Evolutionary conservation across 2,888 invertebrate genomes (phyloP), one percentile per base, ranked within the genome.

Genomic region (Trilocha varians): DNA sequence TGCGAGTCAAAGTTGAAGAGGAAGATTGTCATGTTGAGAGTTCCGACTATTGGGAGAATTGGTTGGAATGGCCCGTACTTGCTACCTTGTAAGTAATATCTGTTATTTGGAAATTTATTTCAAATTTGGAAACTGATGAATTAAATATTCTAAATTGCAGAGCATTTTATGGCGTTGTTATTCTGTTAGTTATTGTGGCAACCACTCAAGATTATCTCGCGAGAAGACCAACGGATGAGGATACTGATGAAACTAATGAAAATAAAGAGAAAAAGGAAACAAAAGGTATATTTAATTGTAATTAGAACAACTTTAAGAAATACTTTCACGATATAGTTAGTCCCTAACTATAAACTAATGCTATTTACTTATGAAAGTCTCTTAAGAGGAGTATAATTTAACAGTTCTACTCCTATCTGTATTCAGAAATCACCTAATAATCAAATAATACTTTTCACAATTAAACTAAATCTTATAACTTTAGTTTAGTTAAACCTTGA

Each of bases 1-100:
- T 91, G 42, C 82, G 82, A 55, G 88, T 91, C 55, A 89, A 91
- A 55, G 87, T 91, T 13, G 87, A 89, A 47, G 88, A 89, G 6
- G 73, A 84, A 9, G 90, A 91, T 71, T 92, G 91, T 52, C 87
- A 88, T 49, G 78, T 86, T 1, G 83, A 84, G 34, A 78, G 79
- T 3, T 49, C 47, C 1, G 65, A 65, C 9, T 78, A 67, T 62
- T 78, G 73, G 77, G 70, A 77, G 2, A 62, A 67, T 4, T 84
- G 78, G 80, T 41, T 71, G 46, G 78, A 80, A 44, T 41, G 73
- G 33, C 78, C 85, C 2, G 80, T 78, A 13, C 36, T 83, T 45
- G 49, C 82, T 58, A 83, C 85, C 32, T 47, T 85, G 85, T 85
- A 43, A 82, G 83, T 68, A 32, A 18, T 40, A 14, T 40, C 4